Evolutionary conservation across 1,140 invertebrate genomes (phyloP).

Genomic region (Scaptomyza pallida): DNA sequence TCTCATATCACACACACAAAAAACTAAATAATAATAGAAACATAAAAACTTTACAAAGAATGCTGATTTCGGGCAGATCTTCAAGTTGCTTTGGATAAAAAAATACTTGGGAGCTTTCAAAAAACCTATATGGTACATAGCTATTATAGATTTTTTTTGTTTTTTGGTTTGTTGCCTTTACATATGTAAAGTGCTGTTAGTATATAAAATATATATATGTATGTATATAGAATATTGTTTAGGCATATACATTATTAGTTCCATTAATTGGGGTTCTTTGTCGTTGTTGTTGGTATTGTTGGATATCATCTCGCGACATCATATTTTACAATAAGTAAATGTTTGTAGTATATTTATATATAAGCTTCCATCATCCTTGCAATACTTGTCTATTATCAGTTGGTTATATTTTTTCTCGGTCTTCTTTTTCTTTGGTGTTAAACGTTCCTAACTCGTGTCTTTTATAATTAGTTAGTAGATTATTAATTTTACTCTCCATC

Average conservation of each 20-base stretch:
- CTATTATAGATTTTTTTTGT: background rate
- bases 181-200: slow-evolving; percentile 49
- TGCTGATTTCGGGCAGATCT: background rate
- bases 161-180: slow-evolving; percentile 30
- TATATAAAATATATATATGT: slow-evolving; percentile 73
- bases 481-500: slow-evolving; percentile 17
- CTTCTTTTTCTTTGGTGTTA: slow-evolving; percentile 73
- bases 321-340: slow-evolving; percentile 68
- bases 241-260: slow-evolving; percentile 43
- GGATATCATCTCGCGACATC: slow-evolving; percentile 50
- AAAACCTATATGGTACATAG: slow-evolving; percentile 46
- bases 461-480: slow-evolving; percentile 21
- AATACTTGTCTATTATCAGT: slow-evolving; percentile 44
- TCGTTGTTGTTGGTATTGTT: slow-evolving; percentile 42
- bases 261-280: slow-evolving; percentile 46
- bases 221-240: slow-evolving; percentile 18
- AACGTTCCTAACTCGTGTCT: slow-evolving; percentile 47
- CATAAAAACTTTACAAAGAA: slow-evolving; percentile 6
- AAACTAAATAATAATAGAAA: slow-evolving; percentile 3
- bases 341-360: slow-evolving; percentile 21
- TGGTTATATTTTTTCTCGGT: slow-evolving; percentile 20
- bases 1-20: slow-evolving; percentile 31
- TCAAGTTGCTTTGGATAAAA: slow-evolving; percentile 4
- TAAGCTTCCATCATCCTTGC: too few relatives aligned
- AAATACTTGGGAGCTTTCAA: slow-evolving; percentile 44